Evolutionary conservation across 2,888 invertebrate genomes (phyloP).

Genomic region (Perizoma affinitatum): DNA sequence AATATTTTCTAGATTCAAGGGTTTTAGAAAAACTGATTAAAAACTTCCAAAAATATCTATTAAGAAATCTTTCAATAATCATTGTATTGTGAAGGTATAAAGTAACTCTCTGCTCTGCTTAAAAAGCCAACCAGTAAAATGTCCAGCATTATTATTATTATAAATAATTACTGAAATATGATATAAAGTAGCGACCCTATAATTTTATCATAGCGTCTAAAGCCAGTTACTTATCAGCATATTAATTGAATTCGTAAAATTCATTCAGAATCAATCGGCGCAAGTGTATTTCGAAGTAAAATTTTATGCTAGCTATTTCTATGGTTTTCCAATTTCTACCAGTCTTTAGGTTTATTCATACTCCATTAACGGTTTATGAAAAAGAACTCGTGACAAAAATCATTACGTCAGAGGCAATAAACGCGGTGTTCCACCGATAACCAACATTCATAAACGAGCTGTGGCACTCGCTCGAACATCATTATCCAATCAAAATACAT

Average conservation of each 20-base stretch:
- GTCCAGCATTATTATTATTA: no score
- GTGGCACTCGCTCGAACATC: conserved; percentile 43
- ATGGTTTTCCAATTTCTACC: conserved; percentile 29
- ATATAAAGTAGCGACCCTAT: no score
- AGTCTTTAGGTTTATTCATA: conserved; percentile 21
- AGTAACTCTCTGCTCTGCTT: no score
- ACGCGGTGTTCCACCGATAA: conserved; percentile 32
- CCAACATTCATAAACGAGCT: conserved; percentile 43
- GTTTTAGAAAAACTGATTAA: no score
- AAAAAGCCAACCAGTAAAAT: no score
- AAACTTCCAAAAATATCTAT: no score
- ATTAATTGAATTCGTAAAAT: conserved; percentile 31
- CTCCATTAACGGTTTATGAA: conserved; percentile 35
- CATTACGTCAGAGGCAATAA: conserved; percentile 38
- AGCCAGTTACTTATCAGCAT: conserved; percentile 17
- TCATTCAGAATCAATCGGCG: conserved; percentile 36
- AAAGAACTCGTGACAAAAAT: conserved; percentile 40
- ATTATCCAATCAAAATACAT: conserved; percentile 50
- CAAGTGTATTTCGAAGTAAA: conserved; percentile 28
- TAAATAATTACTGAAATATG: no score
- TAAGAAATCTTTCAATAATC: no score
- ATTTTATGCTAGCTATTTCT: conserved; percentile 35
- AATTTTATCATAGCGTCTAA: no score
- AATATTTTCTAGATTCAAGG: no score
- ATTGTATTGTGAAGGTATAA: no score